Evolutionary conservation across 2,888 invertebrate species (phyloP).

Genomic region (Epicampocera succincta): DNA sequence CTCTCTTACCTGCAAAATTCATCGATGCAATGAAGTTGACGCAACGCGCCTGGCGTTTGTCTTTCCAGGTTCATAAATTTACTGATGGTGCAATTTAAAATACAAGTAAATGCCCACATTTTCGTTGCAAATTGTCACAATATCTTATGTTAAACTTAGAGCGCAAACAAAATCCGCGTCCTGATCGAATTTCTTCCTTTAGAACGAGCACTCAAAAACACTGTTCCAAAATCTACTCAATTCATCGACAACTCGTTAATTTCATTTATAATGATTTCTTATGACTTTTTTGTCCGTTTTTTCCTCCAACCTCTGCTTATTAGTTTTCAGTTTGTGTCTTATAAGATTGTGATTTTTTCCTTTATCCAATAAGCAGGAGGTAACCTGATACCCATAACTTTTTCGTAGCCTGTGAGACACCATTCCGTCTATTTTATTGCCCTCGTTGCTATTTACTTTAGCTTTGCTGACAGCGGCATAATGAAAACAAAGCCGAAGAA

Average conservation of each 20-base stretch:
- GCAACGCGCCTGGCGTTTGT: no score
- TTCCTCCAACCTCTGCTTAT: constrained; percentile 46
- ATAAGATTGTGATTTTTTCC: constrained; percentile 47
- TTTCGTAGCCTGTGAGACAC: constrained; percentile 63
- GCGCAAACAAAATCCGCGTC: no score
- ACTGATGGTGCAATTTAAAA: no score
- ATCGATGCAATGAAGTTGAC: no score
- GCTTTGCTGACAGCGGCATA: constrained; percentile 34
- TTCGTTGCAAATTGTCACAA: no score
- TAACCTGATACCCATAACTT: constrained; percentile 68
- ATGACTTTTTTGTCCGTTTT: background rate
- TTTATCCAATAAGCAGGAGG: constrained; percentile 57
- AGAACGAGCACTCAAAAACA: background rate
- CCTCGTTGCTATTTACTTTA: constrained; percentile 20
- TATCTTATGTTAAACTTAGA: no score
- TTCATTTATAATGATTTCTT: constrained; percentile 28
- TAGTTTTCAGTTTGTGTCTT: constrained; percentile 46
- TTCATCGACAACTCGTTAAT: constrained; percentile 50
- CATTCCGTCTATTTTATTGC: constrained; percentile 48
- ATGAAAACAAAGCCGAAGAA: constrained; percentile 18
- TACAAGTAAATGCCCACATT: no score
- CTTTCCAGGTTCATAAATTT: no score
- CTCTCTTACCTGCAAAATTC: no score
- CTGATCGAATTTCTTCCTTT: no score
- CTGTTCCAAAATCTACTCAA: constrained; percentile 31